Conservation (phyloP, 2,888 invertebrate genomes). For the Callimorpha dominula region DNA sequence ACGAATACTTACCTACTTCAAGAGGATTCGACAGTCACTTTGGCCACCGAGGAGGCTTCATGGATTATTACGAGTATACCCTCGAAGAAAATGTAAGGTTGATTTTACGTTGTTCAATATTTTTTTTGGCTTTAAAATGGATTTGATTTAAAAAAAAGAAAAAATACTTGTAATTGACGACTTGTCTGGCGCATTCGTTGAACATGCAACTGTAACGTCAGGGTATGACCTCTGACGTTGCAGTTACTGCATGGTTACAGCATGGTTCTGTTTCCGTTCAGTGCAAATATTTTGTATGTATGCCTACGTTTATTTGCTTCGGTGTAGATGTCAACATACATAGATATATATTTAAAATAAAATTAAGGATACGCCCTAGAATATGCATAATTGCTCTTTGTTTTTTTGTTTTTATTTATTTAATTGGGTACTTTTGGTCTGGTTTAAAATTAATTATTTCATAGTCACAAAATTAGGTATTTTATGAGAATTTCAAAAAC, state of each 20-base stretch:
- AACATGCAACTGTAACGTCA: not conserved
- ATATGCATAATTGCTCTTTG: no score
- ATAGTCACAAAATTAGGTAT: no score
- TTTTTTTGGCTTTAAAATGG: not conserved
- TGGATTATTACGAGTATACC: conserved; percentile 91
- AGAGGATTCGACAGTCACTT: conserved; percentile 94
- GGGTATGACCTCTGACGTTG: not conserved
- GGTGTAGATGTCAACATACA: not conserved
- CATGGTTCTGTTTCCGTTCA: not conserved
- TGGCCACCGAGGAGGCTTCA: conserved; percentile 94
- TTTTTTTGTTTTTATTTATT: no score
- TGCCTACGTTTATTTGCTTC: no score
- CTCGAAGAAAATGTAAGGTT: conserved; percentile 67
- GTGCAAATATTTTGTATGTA: not conserved
- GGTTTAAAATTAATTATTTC: no score
- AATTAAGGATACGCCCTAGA: no score
- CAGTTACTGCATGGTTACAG: not conserved
- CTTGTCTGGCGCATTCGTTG: not conserved
- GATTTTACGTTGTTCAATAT: not conserved
- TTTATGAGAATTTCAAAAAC: no score
- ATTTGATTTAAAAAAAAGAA: no score
- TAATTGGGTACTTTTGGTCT: no score
- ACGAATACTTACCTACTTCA: conserved; percentile 88
- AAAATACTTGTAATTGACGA: not conserved
- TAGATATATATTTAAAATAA: no score